Conservation (phyloP, 2,113 vertebrate species). For the Brachyhypopomus gauderio region DNA sequence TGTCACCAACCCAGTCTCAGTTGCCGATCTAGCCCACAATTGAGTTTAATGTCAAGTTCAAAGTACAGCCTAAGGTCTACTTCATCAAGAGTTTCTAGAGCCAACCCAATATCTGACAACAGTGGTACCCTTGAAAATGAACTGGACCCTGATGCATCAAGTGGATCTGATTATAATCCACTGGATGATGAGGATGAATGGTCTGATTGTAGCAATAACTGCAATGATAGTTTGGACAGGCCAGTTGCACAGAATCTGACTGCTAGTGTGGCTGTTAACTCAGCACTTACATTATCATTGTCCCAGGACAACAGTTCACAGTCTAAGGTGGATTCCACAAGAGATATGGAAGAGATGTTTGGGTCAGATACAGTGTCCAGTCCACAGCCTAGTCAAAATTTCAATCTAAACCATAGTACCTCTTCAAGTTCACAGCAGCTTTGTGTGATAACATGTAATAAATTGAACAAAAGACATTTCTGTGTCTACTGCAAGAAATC, state of each 20-base stretch:
- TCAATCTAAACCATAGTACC: not conserved
- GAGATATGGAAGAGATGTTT: not conserved
- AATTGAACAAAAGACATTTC: slow-evolving; percentile 1
- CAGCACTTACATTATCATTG: not conserved
- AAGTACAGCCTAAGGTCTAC: not conserved
- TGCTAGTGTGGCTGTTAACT: not conserved
- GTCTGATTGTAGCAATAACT: not conserved
- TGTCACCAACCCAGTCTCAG: not conserved
- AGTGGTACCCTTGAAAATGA: not conserved
- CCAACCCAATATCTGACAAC: not conserved
- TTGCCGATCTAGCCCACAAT: not conserved
- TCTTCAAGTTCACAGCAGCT: not conserved
- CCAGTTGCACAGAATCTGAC: not conserved
- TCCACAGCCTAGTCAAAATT: not conserved
- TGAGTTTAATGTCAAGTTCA: not conserved
- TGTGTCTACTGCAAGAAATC: slow-evolving; percentile 34
- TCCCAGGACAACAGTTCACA: not conserved
- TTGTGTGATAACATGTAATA: not conserved
- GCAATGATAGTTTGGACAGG: not conserved
- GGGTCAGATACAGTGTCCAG: not conserved
- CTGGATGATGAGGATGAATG: not conserved
- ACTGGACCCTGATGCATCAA: not conserved
- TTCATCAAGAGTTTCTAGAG: not conserved
- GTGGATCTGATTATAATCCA: not conserved
- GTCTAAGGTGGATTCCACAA: not conserved